Base-by-base conservation (phyloP, 2,113 vertebrate species). In the Romanogobio albipinnatus region DNA sequence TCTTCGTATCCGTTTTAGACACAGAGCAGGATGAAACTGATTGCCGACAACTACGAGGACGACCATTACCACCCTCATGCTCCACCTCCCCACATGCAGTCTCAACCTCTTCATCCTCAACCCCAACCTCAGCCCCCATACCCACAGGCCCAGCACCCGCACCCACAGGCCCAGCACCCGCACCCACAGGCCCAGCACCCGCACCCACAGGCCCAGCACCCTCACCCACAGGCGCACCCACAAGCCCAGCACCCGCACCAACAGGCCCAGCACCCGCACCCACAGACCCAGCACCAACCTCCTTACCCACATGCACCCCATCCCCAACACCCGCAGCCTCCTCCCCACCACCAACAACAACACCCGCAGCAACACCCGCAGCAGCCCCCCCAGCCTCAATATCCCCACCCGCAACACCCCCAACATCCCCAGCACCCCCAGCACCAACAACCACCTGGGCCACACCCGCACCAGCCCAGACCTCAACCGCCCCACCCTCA, bases 1-100 rank as follows among this genome's bases (percentile, higher is more conserved):
- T 76, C 24, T 79, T 13, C 86, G 29, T 91, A 91, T n/a, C 88
- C 19, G 89, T 87, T 66, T n/a, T 91, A 99, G 98, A 99, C 98
- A 43, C 98, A 99, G 86, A 99, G 97, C 91, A 94, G 98, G 87
- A 99, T 99, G 98, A 99, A 99, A 91, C 93, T 99, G 89, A 99
- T 99, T 86, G 93, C 98, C 0, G 98, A 99, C 94, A 99, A 95
- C 94, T 99, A 98, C 0, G 98, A 99, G 49, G 98, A 99, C 19
- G 97, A 99, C 87, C 97, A 98, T 75, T 97, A 97, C 90, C 97
- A 97, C 81, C 94, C 96, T 86, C 96, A 98, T 14, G 82, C 22
- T 62, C 96, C 95, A 47, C 96, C 95, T 71, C 95, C 97, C 82
- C 97, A 97, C 49, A 93, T 96, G 29, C 96, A 96, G 87, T 84